Conservation (phyloP, 2,113 vertebrate genomes). For the Bungarus multicinctus region DNA sequence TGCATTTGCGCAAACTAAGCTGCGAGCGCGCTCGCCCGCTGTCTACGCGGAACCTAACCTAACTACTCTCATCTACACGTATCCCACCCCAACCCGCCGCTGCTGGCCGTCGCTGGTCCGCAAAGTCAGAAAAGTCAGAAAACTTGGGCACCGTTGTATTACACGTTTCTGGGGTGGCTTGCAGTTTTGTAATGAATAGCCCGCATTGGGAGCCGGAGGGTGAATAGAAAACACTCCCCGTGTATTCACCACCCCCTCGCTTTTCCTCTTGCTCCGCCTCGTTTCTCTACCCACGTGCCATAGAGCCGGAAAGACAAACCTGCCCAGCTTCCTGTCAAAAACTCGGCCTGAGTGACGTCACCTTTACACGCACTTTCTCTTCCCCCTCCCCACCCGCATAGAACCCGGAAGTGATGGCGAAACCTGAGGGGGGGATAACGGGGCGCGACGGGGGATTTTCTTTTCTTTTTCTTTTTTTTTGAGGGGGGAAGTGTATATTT, state of each 20-base stretch:
- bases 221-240: neutral
- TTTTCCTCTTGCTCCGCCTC: neutral
- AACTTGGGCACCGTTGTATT: neutral
- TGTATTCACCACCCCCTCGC: neutral
- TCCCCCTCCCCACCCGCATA: neutral
- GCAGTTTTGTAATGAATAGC: too few relatives aligned
- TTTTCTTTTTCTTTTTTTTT: accelerated
- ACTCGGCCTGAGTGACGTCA: neutral
- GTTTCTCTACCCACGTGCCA: neutral
- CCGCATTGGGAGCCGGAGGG: neutral
- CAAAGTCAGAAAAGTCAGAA: neutral
- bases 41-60: neutral
- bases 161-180: neutral
- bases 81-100: too few relatives aligned
- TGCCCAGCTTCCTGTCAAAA: neutral
- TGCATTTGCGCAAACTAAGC: neutral
- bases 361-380: too few relatives aligned
- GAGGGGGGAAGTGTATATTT: neutral
- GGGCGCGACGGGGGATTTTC: neutral
- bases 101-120: neutral
- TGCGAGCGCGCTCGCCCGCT: neutral
- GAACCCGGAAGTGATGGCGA: slow-evolving; percentile 42
- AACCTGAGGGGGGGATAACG: neutral
- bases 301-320: neutral
- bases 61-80: too few relatives aligned